Evolutionary conservation across 2,113 vertebrate species (phyloP), one percentile per base, ranked within the genome.

Genomic region (cattle (Bos taurus)): DNA sequence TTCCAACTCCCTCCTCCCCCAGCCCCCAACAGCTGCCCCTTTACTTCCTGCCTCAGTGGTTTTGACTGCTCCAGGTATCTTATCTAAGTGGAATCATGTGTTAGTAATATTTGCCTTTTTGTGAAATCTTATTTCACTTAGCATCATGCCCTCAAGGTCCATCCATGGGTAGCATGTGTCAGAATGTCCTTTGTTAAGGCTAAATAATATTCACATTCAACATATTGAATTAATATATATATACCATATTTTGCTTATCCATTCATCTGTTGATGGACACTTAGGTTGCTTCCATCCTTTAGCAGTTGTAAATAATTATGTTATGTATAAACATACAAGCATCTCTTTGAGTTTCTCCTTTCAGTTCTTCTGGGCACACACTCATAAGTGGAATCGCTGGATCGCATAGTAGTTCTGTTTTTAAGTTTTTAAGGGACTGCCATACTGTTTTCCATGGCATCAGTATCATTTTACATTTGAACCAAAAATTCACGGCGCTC

Each of bases 271-370:
- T 5, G 9, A 36, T 21, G n/a, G 64, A 71, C 19, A 36, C 26
- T n/a, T 25, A 3, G 7, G 48, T 15, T 14, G 14, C 33, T 36
- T n/a, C 2, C 50, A 30, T 57, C 3, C 36, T 15, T 77, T 30
- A 48, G 15, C 59, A 52, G 1, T 9, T 36, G n/a, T 56, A 83
- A 78, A 59, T 30, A 21, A 64, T 8, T 25, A 46, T 28, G 17
- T 26, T 43, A 7, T 3, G 16, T 43, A 12, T 2, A 21, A 26
- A 30, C 4, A 1, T 6, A 46, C 30, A 23, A 12, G 1, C 21
- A 48, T n/a, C n/a, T 54, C 43, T 54, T 64, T 12, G 8, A 80
- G 60, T 40, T 15, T 12, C 74, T 28, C 36, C 30, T 43, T 71
- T 46, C 28, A 6, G 2, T 71, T 60, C 90, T 60, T 82, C 30